Percentiles rank a stretch among this genome's conserved stretches.
These are phyloP conservation scores for Drosophila nebulosa DNA, from an alignment of 1,140 invertebrate genomes.

Conservation along the genomic window DNA sequence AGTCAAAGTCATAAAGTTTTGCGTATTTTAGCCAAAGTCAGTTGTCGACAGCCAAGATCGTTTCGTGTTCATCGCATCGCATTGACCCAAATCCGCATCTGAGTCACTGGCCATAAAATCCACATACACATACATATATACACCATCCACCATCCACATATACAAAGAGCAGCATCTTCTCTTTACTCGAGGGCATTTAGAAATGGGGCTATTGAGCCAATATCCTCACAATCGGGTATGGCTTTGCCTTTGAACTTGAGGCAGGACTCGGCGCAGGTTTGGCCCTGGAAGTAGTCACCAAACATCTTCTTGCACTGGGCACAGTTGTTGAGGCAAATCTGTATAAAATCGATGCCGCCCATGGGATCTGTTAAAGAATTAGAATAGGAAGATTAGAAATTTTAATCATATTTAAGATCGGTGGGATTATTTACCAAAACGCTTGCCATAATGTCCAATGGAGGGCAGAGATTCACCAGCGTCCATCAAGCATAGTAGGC, in stretches of 20 bases:
- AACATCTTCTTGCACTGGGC: constrained; percentile 94
- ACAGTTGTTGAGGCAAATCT: constrained; percentile 90
- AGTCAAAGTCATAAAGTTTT: constrained; percentile 34
- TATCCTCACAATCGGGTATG: constrained; percentile 91
- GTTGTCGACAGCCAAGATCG: constrained; percentile 33
- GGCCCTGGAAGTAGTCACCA: constrained; percentile 91
- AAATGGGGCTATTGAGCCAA: constrained; percentile 89
- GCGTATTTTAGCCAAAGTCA: constrained; percentile 25
- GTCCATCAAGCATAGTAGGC: constrained; percentile 43
- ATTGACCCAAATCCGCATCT: constrained; percentile 62
- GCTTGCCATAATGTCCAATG: constrained; percentile 64
- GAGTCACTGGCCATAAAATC: constrained; percentile 60
- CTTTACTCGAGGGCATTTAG: constrained; percentile 83
- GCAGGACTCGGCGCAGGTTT: constrained; percentile 90
- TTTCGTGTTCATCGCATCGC: constrained; percentile 50
- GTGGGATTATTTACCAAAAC: constrained; percentile 57
- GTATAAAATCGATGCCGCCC: constrained; percentile 75
- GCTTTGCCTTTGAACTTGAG: constrained; percentile 90
- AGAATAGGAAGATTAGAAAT: too few species aligned
- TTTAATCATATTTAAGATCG: neutral
- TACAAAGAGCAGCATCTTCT: constrained; percentile 5
- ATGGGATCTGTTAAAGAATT: constrained; percentile 53
- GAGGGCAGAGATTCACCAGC: constrained; percentile 52
- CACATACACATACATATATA: constrained; percentile 15
- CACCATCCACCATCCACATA: neutral